Base-by-base conservation (phyloP, 2,888 invertebrate species). In the Ochropleura leucogaster region DNA sequence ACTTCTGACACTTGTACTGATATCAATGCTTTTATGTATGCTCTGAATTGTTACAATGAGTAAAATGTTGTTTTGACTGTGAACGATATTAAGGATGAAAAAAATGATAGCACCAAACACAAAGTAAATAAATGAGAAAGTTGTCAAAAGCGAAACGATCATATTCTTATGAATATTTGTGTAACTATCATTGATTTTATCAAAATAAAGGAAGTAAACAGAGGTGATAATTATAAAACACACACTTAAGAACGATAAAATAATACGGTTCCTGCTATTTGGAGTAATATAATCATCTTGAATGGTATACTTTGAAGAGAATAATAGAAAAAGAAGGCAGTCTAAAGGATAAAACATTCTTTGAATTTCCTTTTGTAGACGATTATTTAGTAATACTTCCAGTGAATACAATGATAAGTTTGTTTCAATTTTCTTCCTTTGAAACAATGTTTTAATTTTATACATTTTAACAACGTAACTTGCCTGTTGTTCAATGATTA, bases 41-140 rank as follows among this genome's bases (percentile, higher is more conserved):
- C n/a, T n/a, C 42, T 62, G 60, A 62, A 62, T 44, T n/a, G n/a
- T 62, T n/a, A 62, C n/a, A 62, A 62, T 44, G n/a, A 62, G 60
- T 44, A 62, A 44, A 44, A 62, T 62, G 44, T 62, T 44, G 6
- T 12, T 60, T 62, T 62, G n/a, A 62, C 60, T 44, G n/a, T 62
- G 60, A 12, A 62, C 6, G 12, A 62, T 7, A 62, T 62, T 62
- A 44, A 44, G 60, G 44, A 62, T n/a, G 12, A 62, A 62, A n/a
- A 62, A 62, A 3, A 62, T 44, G 44, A 42, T 7, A 44, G 3
- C 44, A 44, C 62, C 62, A 9, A 62, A 44, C 4, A n/a, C 62
- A n/a, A 62, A 5, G n/a, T 62, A 62, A 44, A 44, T 12, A 12
- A 62, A 62, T 44, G 62, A n/a, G 12, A 62, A 62, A 44, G n/a